Percentiles rank a stretch among this genome's conserved stretches.
Conservation (phyloP, 2,113 vertebrate genomes). For the Cercocebus atys region DNA sequence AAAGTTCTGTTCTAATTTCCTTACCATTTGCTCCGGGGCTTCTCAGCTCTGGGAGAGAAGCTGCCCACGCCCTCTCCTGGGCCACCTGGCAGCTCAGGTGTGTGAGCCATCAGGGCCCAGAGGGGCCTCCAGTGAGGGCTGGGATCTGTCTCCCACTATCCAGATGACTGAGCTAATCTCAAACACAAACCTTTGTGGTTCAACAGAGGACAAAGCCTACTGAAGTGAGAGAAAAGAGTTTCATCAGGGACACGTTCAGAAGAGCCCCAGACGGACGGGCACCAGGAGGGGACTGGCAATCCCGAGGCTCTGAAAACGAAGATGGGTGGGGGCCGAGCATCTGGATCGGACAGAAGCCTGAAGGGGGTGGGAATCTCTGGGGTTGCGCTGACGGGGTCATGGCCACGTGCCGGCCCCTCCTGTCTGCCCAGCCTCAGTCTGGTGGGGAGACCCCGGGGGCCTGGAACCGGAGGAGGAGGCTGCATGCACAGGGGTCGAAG, state of each 20-base stretch:
- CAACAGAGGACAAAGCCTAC: background rate
- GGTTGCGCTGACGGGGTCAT: background rate
- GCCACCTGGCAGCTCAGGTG: too few species aligned
- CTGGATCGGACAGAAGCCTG: background rate
- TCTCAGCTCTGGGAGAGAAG: background rate
- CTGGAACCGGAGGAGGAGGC: background rate
- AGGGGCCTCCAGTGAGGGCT: background rate
- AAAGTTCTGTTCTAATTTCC: background rate
- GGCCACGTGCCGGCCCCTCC: background rate
- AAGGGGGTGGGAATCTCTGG: background rate
- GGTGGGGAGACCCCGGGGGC: background rate
- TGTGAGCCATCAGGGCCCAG: too few species aligned
- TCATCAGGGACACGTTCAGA: background rate
- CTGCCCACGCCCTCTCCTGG: background rate
- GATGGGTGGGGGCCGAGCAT: rapidly evolving
- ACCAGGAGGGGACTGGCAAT: background rate
- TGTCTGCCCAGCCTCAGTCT: background rate
- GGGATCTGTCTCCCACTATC: too few species aligned
- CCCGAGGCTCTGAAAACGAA: background rate
- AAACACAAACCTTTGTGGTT: background rate
- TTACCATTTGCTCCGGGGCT: background rate
- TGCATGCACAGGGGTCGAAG: background rate
- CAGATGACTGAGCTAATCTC: background rate
- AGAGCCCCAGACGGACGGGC: background rate
- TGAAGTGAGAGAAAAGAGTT: background rate